phyloP scores from a whole-genome alignment of 2,113 vertebrate species.

The Prionailurus bengalensis region DNA sequence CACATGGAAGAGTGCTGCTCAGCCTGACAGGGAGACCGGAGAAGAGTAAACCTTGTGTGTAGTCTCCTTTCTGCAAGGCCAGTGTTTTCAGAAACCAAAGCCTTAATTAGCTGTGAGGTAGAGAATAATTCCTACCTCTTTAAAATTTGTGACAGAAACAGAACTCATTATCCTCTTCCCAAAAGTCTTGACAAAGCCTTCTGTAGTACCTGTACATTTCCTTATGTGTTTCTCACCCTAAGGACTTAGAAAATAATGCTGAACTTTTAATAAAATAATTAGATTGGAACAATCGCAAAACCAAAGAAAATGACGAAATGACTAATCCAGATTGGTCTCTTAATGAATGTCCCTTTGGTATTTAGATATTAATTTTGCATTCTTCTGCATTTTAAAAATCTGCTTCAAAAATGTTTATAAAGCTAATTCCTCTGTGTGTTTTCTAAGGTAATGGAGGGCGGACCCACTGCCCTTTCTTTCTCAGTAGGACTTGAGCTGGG shows the following conservation, averaged over 20 bases:
- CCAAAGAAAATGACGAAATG: background rate
- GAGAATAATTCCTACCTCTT: background rate
- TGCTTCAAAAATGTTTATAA: background rate
- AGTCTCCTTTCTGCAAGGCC: background rate
- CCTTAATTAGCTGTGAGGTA: background rate
- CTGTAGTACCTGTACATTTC: background rate
- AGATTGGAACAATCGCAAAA: constrained; percentile 26
- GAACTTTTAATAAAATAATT: constrained; percentile 41
- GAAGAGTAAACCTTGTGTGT: rapidly evolving
- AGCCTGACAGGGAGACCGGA: background rate
- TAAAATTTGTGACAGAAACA: constrained; percentile 3
- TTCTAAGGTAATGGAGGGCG: background rate
- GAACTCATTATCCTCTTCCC: background rate
- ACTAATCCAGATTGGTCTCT: background rate
- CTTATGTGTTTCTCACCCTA: background rate
- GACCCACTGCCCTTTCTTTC: background rate
- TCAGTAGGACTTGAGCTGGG: background rate
- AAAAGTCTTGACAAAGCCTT: background rate
- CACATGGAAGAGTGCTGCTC: background rate
- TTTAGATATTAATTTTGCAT: background rate
- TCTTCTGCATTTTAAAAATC: background rate
- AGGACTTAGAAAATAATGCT: constrained; percentile 7
- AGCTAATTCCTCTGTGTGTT: background rate
- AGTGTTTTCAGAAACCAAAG: background rate
- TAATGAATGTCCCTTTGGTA: background rate